Conservation (phyloP, 2,797 vertebrate species). For the Clarias laeviceps region DNA sequence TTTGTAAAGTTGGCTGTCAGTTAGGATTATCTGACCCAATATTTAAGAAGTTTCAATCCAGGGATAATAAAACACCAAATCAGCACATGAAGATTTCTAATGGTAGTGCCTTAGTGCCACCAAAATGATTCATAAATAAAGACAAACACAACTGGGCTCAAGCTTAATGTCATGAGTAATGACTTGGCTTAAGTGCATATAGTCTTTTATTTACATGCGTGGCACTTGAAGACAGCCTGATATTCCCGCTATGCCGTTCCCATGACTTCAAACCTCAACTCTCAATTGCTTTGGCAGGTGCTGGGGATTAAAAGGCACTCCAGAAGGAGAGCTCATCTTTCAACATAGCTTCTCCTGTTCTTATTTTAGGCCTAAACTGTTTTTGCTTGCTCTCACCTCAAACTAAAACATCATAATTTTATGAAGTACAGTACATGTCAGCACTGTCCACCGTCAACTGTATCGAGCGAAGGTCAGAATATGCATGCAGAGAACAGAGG, state of each 20-base stretch:
- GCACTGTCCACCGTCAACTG: constrained; percentile 52
- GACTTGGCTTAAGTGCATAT: constrained; percentile 9
- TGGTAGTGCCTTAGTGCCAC: not conserved
- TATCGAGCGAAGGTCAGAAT: not conserved
- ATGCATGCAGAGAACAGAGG: constrained; percentile 34
- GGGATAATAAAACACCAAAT: not conserved
- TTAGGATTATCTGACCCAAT: not conserved
- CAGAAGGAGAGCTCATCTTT: constrained; percentile 12
- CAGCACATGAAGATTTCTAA: not conserved
- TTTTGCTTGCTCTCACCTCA: constrained; percentile 4
- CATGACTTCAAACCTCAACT: constrained; percentile 64
- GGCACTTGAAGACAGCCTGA: constrained; percentile 65
- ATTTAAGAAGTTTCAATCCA: not conserved
- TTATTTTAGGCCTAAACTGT: not conserved
- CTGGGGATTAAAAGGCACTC: not conserved
- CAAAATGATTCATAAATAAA: constrained; percentile 10
- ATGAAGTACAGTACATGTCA: constrained; percentile 62
- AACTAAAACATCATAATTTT: not conserved
- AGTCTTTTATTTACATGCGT: constrained; percentile 67
- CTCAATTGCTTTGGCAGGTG: constrained; percentile 63
- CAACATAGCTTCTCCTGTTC: not conserved
- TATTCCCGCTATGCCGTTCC: constrained; percentile 65
- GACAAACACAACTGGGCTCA: not conserved
- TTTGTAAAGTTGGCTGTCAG: constrained; percentile 39
- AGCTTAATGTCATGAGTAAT: not conserved